Conservation (phyloP, 2,797 vertebrate species). For the Hybognathus amarus region DNA sequence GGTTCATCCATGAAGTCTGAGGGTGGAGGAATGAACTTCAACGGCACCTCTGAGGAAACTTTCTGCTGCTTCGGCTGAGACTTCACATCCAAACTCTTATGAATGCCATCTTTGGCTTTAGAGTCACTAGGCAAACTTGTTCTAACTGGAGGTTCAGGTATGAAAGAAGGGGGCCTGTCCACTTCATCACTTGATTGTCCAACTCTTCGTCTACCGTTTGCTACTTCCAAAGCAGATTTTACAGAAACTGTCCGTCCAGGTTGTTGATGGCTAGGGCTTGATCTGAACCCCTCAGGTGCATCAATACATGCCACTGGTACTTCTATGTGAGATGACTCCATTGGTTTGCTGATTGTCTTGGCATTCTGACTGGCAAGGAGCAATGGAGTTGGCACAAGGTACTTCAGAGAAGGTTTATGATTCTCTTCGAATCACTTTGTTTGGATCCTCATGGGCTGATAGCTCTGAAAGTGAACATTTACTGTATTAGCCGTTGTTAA, state of each 20-base stretch:
- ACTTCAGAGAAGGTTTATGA: conserved; percentile 38
- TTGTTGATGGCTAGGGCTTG: conserved; percentile 39
- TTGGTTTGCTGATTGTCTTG: conserved; percentile 30
- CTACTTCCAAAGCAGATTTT: neutral
- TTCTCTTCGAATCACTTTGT: conserved; percentile 44
- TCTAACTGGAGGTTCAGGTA: conserved; percentile 52
- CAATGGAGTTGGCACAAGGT: conserved; percentile 57
- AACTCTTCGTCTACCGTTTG: neutral
- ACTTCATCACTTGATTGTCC: neutral
- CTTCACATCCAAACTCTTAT: conserved; percentile 14
- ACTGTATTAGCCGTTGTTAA: neutral
- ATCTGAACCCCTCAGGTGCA: conserved; percentile 13
- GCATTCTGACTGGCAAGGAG: conserved; percentile 52
- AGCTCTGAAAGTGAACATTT: conserved; percentile 63
- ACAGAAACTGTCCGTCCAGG: neutral
- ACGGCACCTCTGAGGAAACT: conserved; percentile 39
- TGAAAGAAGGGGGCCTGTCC: conserved; percentile 56
- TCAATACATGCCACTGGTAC: conserved; percentile 13
- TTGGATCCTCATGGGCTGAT: conserved; percentile 42
- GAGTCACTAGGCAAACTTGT: neutral
- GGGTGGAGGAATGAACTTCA: conserved; percentile 76
- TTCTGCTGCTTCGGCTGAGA: conserved; percentile 7
- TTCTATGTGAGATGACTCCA: neutral
- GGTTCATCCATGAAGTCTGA: conserved; percentile 80
- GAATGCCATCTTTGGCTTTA: conserved; percentile 32